phyloP scores from a whole-genome alignment of 2,113 vertebrate species.

The Myotis brandtii region DNA sequence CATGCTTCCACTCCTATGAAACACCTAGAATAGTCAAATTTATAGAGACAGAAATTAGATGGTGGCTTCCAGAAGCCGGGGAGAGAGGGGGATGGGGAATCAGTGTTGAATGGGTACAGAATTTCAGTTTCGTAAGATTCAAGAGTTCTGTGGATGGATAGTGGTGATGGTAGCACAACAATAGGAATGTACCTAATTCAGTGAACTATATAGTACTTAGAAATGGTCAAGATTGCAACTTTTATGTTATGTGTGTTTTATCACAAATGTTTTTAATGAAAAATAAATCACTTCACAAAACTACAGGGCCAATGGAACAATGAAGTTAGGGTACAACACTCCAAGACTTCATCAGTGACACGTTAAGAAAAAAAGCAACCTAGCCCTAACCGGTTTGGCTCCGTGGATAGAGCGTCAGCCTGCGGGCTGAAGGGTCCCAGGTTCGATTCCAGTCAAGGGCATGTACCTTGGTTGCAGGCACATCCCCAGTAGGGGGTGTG shows the following conservation, averaged over 20 bases:
- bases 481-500: no score
- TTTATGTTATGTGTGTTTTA: neutral
- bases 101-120: neutral
- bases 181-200: neutral
- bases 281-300: neutral
- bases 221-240: neutral
- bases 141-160: neutral
- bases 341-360: neutral
- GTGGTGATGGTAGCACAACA: neutral
- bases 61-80: neutral
- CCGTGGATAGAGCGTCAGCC: no score
- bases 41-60: neutral
- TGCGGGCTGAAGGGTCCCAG: no score
- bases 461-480: no score
- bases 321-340: neutral
- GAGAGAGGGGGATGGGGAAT: accelerated
- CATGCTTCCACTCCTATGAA: neutral
- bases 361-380: neutral
- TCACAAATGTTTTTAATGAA: neutral
- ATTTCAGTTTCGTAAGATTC: neutral
- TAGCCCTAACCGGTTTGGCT: neutral
- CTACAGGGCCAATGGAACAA: neutral
- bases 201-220: neutral
- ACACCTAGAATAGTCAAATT: neutral
- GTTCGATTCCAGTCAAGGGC: no score